Evolutionary conservation across 2,888 invertebrate species (phyloP), one percentile per base, ranked within the genome.

Genomic region (Eueremaeus valkanovi): DNA sequence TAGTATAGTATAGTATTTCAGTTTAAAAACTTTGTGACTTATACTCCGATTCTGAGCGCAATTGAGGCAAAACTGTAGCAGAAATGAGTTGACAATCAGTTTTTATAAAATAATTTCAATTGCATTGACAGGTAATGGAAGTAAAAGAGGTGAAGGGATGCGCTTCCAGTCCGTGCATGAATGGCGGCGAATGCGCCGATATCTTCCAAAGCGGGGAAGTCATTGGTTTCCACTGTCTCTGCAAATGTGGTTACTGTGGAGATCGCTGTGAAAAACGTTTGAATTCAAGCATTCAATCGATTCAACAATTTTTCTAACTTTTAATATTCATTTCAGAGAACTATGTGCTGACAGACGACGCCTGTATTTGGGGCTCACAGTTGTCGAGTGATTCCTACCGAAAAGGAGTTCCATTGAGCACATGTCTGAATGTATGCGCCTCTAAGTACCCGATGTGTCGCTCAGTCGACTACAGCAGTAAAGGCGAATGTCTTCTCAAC

Each of bases 241-340:
- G 61, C 61, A 61, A 24, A 31, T 61, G 61, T 61, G 61, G 61
- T 29, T 61, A 24, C 29, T 61, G 61, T 61, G 61, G 61, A 9
- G 61, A 61, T 31, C 11, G 61, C 27, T 61, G 61, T 24, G 31
- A 61, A 61, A 24, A 29, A 31, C 31, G 61, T 61, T n/a, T 21
- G 51, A 51, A 51, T 36, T 36, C 36, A 36, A 8, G 5, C 36
- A 36, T 8, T 8, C 36, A 36, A 36, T 36, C 11, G 36, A 36
- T 36, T 36, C 5, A 36, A 36, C 36, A 36, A n/a, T n/a, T n/a
- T n/a, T n/a, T n/a, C n/a, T n/a, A n/a, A n/a, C n/a, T n/a, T n/a
- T n/a, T n/a, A n/a, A n/a, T n/a, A n/a, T 45, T 45, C 8, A 2
- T 45, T 51, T n/a, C 21, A 51, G 61, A 61, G 29, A 61, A 61